phyloP scores from a whole-genome alignment of 2,888 invertebrate genomes.

The Callyntrura guangdongensis region DNA sequence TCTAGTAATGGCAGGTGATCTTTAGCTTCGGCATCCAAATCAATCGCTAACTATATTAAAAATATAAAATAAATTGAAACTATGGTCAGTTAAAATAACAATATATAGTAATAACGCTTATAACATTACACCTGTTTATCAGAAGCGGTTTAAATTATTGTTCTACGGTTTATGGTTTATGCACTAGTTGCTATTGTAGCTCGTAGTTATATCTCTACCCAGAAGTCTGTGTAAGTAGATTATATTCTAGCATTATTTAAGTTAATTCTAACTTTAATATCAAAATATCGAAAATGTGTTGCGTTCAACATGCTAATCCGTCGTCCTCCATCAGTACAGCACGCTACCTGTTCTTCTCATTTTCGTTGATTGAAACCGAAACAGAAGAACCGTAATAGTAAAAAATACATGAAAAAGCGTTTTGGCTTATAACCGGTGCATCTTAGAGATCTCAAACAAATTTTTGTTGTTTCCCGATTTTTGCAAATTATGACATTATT shows the following conservation, averaged over 20 bases:
- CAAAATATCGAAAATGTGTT: no score
- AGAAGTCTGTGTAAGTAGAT: no score
- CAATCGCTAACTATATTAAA: constrained; percentile 81
- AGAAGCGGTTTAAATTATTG: neutral
- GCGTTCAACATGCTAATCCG: no score
- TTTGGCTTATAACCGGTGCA: constrained; percentile 16
- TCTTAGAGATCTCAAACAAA: constrained; percentile 29
- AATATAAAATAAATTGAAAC: neutral
- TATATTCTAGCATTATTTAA: no score
- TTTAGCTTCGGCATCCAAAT: constrained; percentile 82
- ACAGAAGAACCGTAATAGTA: neutral
- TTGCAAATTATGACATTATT: neutral
- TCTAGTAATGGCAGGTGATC: constrained; percentile 84
- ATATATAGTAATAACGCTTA: neutral
- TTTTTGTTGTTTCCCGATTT: neutral
- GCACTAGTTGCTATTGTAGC: neutral
- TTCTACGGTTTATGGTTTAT: neutral
- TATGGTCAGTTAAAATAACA: neutral
- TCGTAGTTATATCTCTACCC: no score
- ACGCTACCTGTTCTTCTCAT: no score
- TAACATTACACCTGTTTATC: neutral
- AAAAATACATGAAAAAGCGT: neutral
- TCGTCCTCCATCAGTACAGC: no score
- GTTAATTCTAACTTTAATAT: no score
- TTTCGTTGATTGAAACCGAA: no score